Evolutionary conservation across 2,888 invertebrate genomes (phyloP).

Genomic region (Pristionchus maxplancki): DNA sequence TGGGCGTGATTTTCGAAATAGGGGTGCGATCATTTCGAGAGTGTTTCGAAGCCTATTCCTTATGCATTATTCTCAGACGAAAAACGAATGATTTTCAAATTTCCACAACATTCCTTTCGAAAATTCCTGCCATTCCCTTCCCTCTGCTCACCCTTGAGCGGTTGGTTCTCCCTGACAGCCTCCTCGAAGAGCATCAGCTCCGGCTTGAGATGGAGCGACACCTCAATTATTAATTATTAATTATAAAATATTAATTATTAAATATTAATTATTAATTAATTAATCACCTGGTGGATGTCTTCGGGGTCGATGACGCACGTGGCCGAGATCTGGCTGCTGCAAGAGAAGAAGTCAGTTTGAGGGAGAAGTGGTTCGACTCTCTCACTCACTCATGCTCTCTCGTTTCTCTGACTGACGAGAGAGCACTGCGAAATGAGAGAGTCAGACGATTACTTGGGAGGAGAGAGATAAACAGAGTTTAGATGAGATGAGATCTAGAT

Average conservation of each 20-base stretch:
- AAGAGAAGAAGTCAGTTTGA: background rate
- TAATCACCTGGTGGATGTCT: constrained; percentile 56
- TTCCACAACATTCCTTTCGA: too few species aligned
- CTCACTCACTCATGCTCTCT: background rate
- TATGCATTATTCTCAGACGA: too few species aligned
- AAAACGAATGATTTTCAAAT: too few species aligned
- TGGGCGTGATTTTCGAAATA: too few species aligned
- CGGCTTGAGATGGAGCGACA: constrained; percentile 54
- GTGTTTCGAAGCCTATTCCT: too few species aligned
- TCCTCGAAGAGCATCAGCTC: constrained; percentile 61
- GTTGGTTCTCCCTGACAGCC: constrained; percentile 6
- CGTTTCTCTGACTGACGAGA: background rate
- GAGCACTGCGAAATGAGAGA: background rate
- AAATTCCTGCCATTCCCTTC: constrained; percentile 43
- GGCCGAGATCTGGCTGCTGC: constrained; percentile 45
- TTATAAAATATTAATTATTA: too few species aligned
- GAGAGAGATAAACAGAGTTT: background rate
- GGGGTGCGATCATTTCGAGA: too few species aligned
- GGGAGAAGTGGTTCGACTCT: background rate
- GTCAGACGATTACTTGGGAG: too few species aligned
- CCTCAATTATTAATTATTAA: constrained; percentile 38
- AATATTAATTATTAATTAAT: background rate
- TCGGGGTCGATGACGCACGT: constrained; percentile 62
- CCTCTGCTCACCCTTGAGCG: constrained; percentile 5
- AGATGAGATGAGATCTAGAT: too few species aligned